Conservation (phyloP, 2,113 vertebrate species). For the Poeciliopsis prolifica region DNA sequence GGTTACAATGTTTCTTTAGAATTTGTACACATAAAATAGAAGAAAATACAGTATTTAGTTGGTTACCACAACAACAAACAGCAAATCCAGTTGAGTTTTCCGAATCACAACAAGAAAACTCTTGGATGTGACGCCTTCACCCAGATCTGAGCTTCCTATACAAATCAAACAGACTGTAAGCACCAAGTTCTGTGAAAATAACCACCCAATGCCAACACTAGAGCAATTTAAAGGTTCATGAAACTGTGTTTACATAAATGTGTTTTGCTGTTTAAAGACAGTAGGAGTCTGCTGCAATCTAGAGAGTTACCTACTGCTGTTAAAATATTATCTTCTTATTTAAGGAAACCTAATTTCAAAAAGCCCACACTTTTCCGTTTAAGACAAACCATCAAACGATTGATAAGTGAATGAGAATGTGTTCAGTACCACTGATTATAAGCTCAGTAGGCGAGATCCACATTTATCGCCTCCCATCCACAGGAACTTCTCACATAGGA, state of each 20-base stretch:
- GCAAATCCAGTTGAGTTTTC: background rate
- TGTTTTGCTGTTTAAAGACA: background rate
- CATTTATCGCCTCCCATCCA: conserved; percentile 5
- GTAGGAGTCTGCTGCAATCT: background rate
- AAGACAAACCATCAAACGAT: conserved; percentile 8
- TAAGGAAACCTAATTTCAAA: background rate
- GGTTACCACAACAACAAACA: background rate
- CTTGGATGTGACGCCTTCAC: background rate
- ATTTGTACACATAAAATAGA: background rate
- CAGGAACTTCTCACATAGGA: conserved; percentile 19
- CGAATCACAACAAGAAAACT: background rate
- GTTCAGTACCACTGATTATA: background rate
- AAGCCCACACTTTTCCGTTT: background rate
- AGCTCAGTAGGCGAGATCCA: conserved; percentile 13
- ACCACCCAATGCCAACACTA: no score
- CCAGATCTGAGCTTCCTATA: background rate
- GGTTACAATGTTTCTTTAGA: background rate
- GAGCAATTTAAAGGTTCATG: background rate
- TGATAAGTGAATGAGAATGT: background rate
- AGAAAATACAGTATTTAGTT: background rate
- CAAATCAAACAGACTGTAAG: background rate
- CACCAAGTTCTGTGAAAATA: background rate
- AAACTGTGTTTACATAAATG: background rate
- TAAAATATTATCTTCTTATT: background rate
- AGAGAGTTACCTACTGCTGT: background rate